Conservation (phyloP, 2,888 invertebrate genomes). For the Coleophora deauratella region DNA sequence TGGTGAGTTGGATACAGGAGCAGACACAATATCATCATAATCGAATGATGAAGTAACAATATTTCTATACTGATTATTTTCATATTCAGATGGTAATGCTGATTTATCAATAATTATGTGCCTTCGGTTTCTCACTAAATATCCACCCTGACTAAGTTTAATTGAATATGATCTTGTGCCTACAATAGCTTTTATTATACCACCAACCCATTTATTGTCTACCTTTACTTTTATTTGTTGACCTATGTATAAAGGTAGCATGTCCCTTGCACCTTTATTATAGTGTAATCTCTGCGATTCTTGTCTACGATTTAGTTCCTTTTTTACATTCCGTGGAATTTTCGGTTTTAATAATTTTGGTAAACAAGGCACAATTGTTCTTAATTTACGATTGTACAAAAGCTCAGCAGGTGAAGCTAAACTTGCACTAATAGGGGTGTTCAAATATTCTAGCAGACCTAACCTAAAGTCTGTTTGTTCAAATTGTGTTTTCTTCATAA, state of each 20-base stretch:
- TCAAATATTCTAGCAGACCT: constrained; percentile 6
- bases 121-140: background rate
- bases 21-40: too few species aligned
- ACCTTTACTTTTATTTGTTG: background rate
- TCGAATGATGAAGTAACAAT: too few species aligned
- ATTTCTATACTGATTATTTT: too few species aligned
- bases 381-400: background rate
- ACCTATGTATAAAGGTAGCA: background rate
- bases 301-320: background rate
- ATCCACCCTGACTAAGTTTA: background rate
- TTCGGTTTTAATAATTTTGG: background rate
- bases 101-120: too few species aligned
- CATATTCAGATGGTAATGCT: too few species aligned
- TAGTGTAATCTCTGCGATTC: background rate
- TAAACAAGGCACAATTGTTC: background rate
- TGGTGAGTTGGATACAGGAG: too few species aligned
- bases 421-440: constrained; percentile 3
- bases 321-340: background rate
- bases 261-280: background rate
- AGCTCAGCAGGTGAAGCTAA: constrained; percentile 7
- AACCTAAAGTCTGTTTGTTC: constrained; percentile 4
- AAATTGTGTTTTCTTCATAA: too few species aligned
- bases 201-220: background rate
- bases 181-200: background rate
- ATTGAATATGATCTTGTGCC: background rate